phyloP scores from a whole-genome alignment of 1,140 invertebrate species.

The Lycorma delicatula region DNA sequence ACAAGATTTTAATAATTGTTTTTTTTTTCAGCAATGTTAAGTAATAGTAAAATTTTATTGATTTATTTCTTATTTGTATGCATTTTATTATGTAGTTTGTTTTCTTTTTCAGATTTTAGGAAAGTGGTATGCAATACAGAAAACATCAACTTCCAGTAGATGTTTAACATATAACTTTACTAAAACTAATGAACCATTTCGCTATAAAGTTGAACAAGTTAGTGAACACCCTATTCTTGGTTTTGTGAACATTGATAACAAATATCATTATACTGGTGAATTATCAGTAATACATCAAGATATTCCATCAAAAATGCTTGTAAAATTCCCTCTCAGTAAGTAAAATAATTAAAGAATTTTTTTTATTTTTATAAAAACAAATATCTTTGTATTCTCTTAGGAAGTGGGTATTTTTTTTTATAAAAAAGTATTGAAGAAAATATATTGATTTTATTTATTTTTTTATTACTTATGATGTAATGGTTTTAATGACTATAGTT shows the following conservation, averaged over 20 bases:
- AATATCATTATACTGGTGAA: slow-evolving; percentile 64
- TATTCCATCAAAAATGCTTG: slow-evolving; percentile 59
- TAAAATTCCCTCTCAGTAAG: slow-evolving; percentile 75
- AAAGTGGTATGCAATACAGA: slow-evolving; percentile 73
- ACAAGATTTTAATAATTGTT: not conserved
- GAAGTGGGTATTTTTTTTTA: too few relatives aligned
- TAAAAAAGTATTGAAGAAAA: too few relatives aligned
- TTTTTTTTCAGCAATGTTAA: too few relatives aligned
- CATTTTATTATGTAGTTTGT: too few relatives aligned
- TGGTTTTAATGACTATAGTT: too few relatives aligned
- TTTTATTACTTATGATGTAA: too few relatives aligned
- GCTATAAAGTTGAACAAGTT: slow-evolving; percentile 59
- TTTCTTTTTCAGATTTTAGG: slow-evolving; percentile 69
- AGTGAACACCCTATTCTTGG: slow-evolving; percentile 59
- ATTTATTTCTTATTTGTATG: too few relatives aligned
- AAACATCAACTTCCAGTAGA: slow-evolving; percentile 67
- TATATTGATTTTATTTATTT: too few relatives aligned
- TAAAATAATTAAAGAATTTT: too few relatives aligned
- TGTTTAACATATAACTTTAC: slow-evolving; percentile 72
- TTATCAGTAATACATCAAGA: slow-evolving; percentile 54
- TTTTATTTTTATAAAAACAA: too few relatives aligned
- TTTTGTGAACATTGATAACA: slow-evolving; percentile 45
- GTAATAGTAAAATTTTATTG: too few relatives aligned
- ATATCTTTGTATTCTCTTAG: too few relatives aligned
- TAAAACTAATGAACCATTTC: slow-evolving; percentile 51